Percentiles rank a stretch among this genome's conserved stretches.
Conservation (phyloP, 2,113 vertebrate genomes). For the Seriola dumerili region DNA sequence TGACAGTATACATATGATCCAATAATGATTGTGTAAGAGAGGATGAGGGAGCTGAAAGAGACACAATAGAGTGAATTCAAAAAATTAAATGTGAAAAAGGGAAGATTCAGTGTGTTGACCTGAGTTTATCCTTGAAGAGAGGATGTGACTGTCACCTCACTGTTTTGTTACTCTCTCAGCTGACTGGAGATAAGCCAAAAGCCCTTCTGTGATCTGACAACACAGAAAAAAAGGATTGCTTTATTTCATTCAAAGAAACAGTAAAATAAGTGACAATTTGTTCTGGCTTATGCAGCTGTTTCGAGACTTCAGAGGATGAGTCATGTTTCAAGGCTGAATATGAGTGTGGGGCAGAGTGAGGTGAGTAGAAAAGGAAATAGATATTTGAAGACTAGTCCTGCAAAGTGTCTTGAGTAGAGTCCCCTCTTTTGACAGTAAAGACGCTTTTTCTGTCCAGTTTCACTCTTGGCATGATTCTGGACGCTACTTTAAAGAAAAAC, state of each 20-base stretch:
- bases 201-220: slow-evolving; percentile 26
- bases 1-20: not conserved
- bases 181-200: slow-evolving; percentile 15
- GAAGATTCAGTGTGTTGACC: not conserved
- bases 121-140: not conserved
- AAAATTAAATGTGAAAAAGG: slow-evolving; percentile 3
- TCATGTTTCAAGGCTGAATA: not conserved
- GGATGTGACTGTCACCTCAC: not conserved
- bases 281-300: not conserved
- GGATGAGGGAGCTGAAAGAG: not conserved
- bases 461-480: too few relatives aligned
- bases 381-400: not conserved
- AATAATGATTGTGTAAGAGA: not conserved
- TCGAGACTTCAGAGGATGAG: slow-evolving; percentile 15
- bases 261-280: slow-evolving; percentile 6
- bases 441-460: too few relatives aligned
- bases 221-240: not conserved
- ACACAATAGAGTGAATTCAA: not conserved
- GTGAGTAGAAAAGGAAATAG: too few relatives aligned
- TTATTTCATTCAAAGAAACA: slow-evolving; percentile 7
- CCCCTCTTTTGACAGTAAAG: too few relatives aligned
- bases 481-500: too few relatives aligned
- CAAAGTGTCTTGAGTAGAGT: too few relatives aligned
- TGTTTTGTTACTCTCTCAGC: slow-evolving; percentile 8
- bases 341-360: not conserved